Evolutionary conservation across 2,113 vertebrate genomes (phyloP), one percentile per base, ranked within the genome.

Genomic region (Amia ocellicauda): DNA sequence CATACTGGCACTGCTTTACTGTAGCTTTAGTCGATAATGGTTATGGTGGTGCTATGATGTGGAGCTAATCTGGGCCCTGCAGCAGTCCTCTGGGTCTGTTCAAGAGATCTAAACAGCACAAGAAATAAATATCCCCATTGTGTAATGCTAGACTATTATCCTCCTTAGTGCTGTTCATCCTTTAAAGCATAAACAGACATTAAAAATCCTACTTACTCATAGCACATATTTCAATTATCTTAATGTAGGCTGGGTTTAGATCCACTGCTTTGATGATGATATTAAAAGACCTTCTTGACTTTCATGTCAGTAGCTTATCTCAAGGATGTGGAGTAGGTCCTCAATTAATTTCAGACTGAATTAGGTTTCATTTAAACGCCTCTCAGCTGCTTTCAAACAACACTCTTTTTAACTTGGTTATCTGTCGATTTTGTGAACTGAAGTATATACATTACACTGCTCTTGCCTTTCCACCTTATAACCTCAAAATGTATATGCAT

Each of bases 181-280:
- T 29, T 27, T 2, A 13, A 20, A 59, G 53, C 54, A 27, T 54
- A 59, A 22, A n/a, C n/a, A 22, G 31, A 27, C 52, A 49, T 76
- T 64, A 64, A 75, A 77, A 77, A 28, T 64, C 71, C 67, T 31
- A 8, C 13, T 28, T 13, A n/a, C 19, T 36, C 67, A 55, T 67
- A 67, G 71, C 63, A 27, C 61, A 27, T 60, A 56, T 68, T 78
- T 74, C 66, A 69, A 20, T 74, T 71, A 70, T 60, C 56, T 74
- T 74, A 75, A 70, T 73, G 70, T 69, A 75, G 70, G 69, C 72
- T 63, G 66, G 57, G 53, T 72, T 65, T 73, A 64, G 73, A 80
- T 74, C 79, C 67, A 61, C 62, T 63, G 49, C 64, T 40, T 28
- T 64, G 75, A 81, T 78, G 58, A 75, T 80, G 72, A 84, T 60